These are phyloP conservation scores for Psammodynastes pulverulentus DNA, from an alignment of 2,113 vertebrate genomes.

Conservation along the genomic window DNA sequence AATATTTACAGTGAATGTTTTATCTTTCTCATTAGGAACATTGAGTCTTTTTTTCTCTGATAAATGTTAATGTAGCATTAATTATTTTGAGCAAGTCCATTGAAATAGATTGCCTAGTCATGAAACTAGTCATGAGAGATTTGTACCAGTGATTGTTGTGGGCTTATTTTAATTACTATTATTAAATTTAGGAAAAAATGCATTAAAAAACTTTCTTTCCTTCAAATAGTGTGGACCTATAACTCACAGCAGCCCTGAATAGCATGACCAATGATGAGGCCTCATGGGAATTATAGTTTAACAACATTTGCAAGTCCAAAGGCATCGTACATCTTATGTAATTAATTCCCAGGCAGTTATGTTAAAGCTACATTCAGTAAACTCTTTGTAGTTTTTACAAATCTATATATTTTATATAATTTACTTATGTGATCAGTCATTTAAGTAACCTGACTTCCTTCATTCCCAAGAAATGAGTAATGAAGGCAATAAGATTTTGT, in stretches of 20 bases:
- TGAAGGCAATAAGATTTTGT: not conserved
- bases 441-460: not conserved
- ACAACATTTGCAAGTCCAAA: not conserved
- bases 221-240: not conserved
- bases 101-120: not conserved
- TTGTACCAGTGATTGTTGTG: not conserved
- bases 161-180: not conserved
- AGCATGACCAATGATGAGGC: not conserved
- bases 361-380: not conserved
- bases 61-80: not conserved
- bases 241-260: not conserved
- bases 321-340: not conserved
- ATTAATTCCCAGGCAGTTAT: not conserved
- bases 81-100: not conserved
- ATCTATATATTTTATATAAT: not conserved
- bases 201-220: not conserved
- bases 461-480: not conserved
- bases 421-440: not conserved
- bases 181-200: not conserved
- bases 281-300: not conserved
- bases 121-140: not conserved
- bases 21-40: not conserved
- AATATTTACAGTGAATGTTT: not conserved
- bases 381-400: not conserved
- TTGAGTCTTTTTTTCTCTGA: not conserved